Conservation (phyloP, 2,888 invertebrate genomes). For the Napeogenes inachia region DNA sequence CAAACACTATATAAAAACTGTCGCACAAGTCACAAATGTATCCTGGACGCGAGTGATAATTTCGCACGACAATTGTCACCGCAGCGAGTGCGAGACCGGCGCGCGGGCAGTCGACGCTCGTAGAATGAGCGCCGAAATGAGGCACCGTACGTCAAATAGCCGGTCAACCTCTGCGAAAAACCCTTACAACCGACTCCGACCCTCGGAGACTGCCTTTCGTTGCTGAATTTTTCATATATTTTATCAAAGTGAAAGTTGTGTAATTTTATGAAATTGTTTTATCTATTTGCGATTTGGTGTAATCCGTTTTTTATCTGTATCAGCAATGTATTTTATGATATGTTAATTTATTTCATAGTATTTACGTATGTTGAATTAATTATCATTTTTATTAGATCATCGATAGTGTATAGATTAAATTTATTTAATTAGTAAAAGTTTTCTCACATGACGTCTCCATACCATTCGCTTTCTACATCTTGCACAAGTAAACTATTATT, state of each 20-base stretch:
- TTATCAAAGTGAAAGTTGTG: background rate
- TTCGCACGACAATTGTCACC: conserved; percentile 46
- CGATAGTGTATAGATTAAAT: background rate
- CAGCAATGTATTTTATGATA: too few relatives aligned
- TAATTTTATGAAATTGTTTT: too few relatives aligned
- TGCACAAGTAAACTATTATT: conserved; percentile 69
- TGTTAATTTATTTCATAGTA: too few relatives aligned
- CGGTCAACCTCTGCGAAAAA: conserved; percentile 75
- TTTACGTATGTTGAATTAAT: too few relatives aligned
- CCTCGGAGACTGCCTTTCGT: conserved; percentile 54
- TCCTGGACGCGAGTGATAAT: conserved; percentile 29
- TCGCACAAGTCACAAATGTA: conserved; percentile 42
- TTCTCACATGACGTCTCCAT: conserved; percentile 44
- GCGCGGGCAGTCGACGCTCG: conserved; percentile 73
- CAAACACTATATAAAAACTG: conserved; percentile 45
- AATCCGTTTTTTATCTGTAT: too few relatives aligned
- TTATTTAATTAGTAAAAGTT: conserved; percentile 17
- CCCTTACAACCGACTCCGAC: conserved; percentile 65
- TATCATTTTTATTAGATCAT: too few relatives aligned
- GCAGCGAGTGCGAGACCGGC: conserved; percentile 64
- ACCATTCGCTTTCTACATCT: conserved; percentile 55
- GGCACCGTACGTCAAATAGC: conserved; percentile 75
- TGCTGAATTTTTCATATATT: conserved; percentile 8
- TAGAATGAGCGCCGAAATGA: conserved; percentile 77
- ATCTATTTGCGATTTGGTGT: too few relatives aligned